Base-by-base conservation (phyloP, 2,797 vertebrate species). In the Oreochromis mossambicus region DNA sequence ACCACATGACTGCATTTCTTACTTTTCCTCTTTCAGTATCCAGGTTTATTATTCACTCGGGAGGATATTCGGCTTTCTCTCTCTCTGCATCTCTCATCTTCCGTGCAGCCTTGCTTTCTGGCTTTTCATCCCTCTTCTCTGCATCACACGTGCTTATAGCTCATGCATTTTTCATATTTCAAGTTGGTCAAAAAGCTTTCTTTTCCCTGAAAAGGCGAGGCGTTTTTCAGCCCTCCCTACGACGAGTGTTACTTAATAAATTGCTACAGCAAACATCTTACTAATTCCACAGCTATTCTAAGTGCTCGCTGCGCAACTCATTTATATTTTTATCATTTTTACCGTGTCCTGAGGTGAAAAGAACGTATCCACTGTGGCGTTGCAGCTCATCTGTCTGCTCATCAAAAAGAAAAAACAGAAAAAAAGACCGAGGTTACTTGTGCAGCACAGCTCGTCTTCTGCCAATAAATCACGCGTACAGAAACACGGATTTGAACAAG, bases 141-240 rank as follows among this genome's bases (percentile, higher is more conserved):
- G n/a, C 56, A 81, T 84, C 48, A 38, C 51, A 51, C 26, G 3
- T 46, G 34, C 58, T 68, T 77, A 38, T 34, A 58, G 63, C 82
- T 91, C 82, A 86, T 93, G 81, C 83, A 91, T 89, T 83, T 91
- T 94, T 93, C 77, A 91, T 86, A 58, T 87, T 81, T 81, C 83
- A 83, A 84, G 79, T 77, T 79, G 15, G 46, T 81, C 36, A 50
- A 81, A 86, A 77, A 68, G 51, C 58, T 88, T 78, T 82, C 52
- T 85, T 82, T 86, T 10, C 36, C 32, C 66, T 50, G 73, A 83
- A 68, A 86, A 79, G 43, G 29, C 55, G 26, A 80, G 29, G 13
- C 26, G 46, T 34, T 70, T 73, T 78, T 87, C 43, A 55, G 19
- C 26, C 43, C 11, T 61, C 26, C 32, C 52, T 75, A 81, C 3